Base-by-base conservation (phyloP, 2,888 invertebrate genomes). In the Drosophila formosana region DNA sequence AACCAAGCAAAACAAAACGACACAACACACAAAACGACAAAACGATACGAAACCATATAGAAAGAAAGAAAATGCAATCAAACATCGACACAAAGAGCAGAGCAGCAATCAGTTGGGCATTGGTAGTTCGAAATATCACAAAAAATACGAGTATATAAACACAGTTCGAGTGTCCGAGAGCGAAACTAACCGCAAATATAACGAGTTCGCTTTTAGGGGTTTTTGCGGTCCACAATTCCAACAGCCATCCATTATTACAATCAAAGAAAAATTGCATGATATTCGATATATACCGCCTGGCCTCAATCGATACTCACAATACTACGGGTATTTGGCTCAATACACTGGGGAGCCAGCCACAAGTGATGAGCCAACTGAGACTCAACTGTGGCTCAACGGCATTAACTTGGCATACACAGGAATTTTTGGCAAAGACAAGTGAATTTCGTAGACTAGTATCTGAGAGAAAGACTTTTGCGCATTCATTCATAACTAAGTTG, bases 251-350 rank as follows among this genome's bases (percentile, higher is more conserved):
- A 75, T 65, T 57, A 45, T 64, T 53, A 34, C 56, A 58, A 57
- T 61, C 76, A 66, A 47, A 72, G 57, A 86, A 45, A 80, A 83
- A 82, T 77, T 77, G 73, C 71, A 55, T 58, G 50, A 51, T 72
- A 67, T 65, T 68, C 23, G 43, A 65, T 55, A 41, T 52, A 28
- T 28, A 7, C 37, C 41, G 8, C 7, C 30, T 30, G 7, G 11
- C 8, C 9, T 9, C 34, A 34, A 37, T 79, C n/a, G n/a, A 4
- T 51, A 53, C 18, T 18, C 18, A 18, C 18, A 18, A 18, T 18
- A 18, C 18, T 18, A 18, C 18, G 18, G 18, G 18, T 18, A 18
- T 18, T 18, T 18, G 18, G 43, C 64, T 11, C 37, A 50, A 46
- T 34, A 25, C 61, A 13, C 47, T 7, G 5, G 43, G 43, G 58